A percentile compares a stretch with the other conserved stretches of the same genome.
Conservation (phyloP, 2,888 invertebrate genomes). For the Scrobipalpa atriplicella region DNA sequence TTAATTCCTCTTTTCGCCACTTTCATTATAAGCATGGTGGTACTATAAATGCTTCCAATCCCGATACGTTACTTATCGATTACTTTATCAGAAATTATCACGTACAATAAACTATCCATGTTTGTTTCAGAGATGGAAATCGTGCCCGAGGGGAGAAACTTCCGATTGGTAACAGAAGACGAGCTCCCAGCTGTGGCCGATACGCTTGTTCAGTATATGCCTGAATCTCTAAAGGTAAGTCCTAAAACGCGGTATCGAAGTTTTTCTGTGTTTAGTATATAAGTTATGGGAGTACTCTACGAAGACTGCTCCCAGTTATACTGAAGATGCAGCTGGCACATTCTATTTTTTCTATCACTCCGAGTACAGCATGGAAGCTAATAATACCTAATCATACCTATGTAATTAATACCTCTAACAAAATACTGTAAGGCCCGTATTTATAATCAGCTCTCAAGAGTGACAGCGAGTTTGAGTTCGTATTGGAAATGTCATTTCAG, state of each 20-base stretch:
- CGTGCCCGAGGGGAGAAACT: constrained; percentile 92
- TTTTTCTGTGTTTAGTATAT: not conserved
- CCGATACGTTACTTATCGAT: not conserved
- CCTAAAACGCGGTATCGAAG: not conserved
- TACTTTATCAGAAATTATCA: not conserved
- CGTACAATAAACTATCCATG: not conserved
- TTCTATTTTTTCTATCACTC: no score
- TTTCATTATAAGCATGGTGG: no score
- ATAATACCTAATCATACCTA: no score
- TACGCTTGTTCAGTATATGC: constrained; percentile 90
- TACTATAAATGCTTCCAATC: not conserved
- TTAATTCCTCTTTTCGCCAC: no score
- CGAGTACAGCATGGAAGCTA: no score
- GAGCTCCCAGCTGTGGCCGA: constrained; percentile 92
- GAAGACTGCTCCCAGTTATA: constrained; percentile 92
- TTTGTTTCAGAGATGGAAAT: constrained; percentile 90
- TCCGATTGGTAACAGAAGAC: constrained; percentile 92
- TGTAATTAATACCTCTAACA: no score
- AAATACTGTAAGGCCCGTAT: no score
- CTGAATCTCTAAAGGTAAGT: constrained; percentile 92
- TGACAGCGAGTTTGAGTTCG: no score
- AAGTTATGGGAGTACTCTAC: constrained; percentile 51
- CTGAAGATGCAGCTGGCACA: no score
- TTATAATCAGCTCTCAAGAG: no score
- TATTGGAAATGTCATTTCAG: no score